A percentile compares a stretch with the other conserved stretches of the same genome.
Evolutionary conservation across 1,140 invertebrate genomes (phyloP).

Genomic region (Platyscapa corneri): DNA sequence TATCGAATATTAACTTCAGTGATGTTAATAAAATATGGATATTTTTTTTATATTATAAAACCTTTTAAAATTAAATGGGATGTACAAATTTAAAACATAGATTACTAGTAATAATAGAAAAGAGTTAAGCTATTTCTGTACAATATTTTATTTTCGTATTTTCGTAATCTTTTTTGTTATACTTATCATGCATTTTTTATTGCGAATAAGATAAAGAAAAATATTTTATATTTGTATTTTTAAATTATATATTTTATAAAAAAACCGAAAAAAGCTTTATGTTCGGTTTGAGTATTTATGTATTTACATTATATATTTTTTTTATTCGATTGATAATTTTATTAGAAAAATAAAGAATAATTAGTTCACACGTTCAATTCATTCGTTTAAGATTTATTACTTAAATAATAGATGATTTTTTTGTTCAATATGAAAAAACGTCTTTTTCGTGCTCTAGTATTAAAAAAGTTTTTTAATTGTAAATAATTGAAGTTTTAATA

Average conservation of each 20-base stretch:
- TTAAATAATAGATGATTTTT: too few species aligned
- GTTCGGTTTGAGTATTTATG: too few species aligned
- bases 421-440: background rate
- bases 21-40: too few species aligned
- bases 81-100: too few species aligned
- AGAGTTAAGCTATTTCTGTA: background rate
- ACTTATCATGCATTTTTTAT: background rate
- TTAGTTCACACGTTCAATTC: background rate
- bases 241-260: background rate
- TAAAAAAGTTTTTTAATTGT: background rate
- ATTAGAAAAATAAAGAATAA: background rate
- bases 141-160: background rate
- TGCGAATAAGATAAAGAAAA: background rate
- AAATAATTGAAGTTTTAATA: background rate
- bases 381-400: too few species aligned
- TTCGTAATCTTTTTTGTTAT: background rate
- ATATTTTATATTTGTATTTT: background rate
- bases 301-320: background rate
- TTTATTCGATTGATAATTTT: background rate
- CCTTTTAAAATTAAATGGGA: too few species aligned
- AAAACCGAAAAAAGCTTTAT: too few species aligned
- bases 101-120: background rate
- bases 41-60: too few species aligned
- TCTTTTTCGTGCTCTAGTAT: background rate
- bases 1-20: too few species aligned